Evolutionary conservation across 2,113 vertebrate genomes (phyloP), one percentile per base, ranked within the genome.

Genomic region (Coptodon bakossiorum): DNA sequence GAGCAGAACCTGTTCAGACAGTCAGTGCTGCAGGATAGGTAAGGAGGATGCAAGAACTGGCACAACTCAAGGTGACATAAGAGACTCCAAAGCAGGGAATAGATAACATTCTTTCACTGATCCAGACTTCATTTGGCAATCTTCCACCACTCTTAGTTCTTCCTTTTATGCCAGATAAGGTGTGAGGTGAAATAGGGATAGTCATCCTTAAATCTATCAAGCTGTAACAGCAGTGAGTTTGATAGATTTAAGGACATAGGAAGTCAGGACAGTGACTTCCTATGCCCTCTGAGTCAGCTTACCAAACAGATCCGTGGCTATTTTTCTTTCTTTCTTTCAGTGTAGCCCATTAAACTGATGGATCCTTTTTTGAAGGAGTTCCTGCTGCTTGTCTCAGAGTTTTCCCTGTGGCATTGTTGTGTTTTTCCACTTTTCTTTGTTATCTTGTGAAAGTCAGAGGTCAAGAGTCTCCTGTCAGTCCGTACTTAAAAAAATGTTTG

Each of bases 1-100:
- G 87, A 88, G 80, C 63, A 63, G 59, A 91, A 86, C 94, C 84
- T 91, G 91, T 90, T 84, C 81, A 88, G 90, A 90, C 90, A 93
- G 68, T 50, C 81, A 92, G 80, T 24, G 88, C 93, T 91, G 83
- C 85, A 85, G 92, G 90, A 88, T 36, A 93, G 56, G 80, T 56
- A 48, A 80, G 80, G 80, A 85, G 19, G 10, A 68, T 76, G 27
- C 50, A 79, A 50, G 6, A 78, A 81, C 52, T 83, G 80, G 84
- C 83, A 56, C 4, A 63, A 66, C 59, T 88, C 66, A 78, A 78
- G 43, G 36, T 80, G 79, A 91, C 19, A 91, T 80, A 53, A 88
- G 66, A 84, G 29, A 22, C 91, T 86, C 82, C 86, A 87, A 89
- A 91, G 53, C 59, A 57, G 48, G 73, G 73, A 87, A 88, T 27